phyloP scores from a whole-genome alignment of 2,797 vertebrate genomes.

The Nyctalus aviator region DNA sequence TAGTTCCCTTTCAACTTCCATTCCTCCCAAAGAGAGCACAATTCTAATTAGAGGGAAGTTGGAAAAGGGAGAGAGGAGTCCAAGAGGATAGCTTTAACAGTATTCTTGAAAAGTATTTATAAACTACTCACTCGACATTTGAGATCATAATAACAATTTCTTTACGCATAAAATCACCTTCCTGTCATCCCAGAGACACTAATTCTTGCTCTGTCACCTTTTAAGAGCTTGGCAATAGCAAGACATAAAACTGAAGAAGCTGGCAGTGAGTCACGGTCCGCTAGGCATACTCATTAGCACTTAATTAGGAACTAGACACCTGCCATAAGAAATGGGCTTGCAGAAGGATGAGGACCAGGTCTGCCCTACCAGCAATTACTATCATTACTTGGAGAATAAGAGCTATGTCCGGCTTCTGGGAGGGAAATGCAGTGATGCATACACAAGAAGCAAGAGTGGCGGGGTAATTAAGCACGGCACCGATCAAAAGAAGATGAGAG shows the following conservation, averaged over 20 bases:
- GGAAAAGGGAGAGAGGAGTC: constrained; percentile 15
- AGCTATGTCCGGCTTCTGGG: constrained; percentile 80
- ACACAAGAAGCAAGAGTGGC: constrained; percentile 74
- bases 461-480: constrained; percentile 82
- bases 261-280: constrained; percentile 82
- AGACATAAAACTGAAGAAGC: constrained; percentile 81
- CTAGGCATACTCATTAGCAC: constrained; percentile 87
- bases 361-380: constrained; percentile 86
- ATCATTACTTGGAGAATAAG: constrained; percentile 81
- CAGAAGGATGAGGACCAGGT: constrained; percentile 85
- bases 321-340: constrained; percentile 85
- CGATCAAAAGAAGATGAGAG: constrained; percentile 74
- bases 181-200: constrained; percentile 85
- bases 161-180: constrained; percentile 82
- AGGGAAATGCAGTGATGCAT: constrained; percentile 76
- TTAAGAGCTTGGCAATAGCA: constrained; percentile 79
- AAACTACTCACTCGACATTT: constrained; percentile 76
- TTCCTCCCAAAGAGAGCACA: neutral
- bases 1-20: constrained; percentile 18
- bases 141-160: constrained; percentile 82
- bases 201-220: constrained; percentile 86
- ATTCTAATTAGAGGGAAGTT: constrained; percentile 55
- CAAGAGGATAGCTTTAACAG: neutral
- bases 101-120: constrained; percentile 60
- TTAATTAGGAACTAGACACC: constrained; percentile 89